Evolutionary conservation across 2,888 invertebrate genomes (phyloP).

Genomic region (Coenonympha arcania): DNA sequence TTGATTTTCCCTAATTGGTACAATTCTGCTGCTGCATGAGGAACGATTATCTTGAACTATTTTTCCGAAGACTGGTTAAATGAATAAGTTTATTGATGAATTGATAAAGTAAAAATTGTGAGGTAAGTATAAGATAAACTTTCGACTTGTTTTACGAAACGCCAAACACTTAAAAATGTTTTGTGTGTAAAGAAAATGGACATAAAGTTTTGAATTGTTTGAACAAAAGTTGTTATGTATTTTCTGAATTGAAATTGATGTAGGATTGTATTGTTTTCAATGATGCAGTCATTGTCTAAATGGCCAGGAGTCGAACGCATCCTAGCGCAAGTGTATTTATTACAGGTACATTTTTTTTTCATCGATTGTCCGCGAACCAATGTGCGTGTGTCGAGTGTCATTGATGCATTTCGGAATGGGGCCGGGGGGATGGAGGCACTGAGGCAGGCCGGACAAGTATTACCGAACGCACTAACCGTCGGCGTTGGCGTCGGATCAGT

Average conservation of each 20-base stretch:
- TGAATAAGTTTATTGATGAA: not conserved
- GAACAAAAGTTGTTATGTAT: not conserved
- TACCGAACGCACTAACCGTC: conserved; percentile 31
- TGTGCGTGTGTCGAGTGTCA: conserved; percentile 70
- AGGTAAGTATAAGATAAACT: too few relatives aligned
- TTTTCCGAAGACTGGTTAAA: not conserved
- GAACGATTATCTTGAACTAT: not conserved
- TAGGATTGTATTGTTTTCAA: not conserved
- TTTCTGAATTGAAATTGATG: not conserved
- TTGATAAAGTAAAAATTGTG: not conserved
- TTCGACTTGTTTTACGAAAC: too few relatives aligned
- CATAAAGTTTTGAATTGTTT: too few relatives aligned
- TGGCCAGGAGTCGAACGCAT: conserved; percentile 17
- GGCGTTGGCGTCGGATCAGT: conserved; percentile 39
- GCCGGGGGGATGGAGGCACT: conserved; percentile 51
- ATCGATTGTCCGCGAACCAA: conserved; percentile 48
- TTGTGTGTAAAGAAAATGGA: too few relatives aligned
- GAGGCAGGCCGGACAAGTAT: conserved; percentile 47
- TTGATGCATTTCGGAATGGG: conserved; percentile 73
- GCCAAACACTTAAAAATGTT: too few relatives aligned
- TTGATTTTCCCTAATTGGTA: conserved; percentile 53
- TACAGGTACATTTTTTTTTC: conserved; percentile 31
- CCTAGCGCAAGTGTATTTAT: conserved; percentile 25
- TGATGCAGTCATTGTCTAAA: conserved; percentile 11
- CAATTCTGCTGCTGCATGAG: conserved; percentile 25